Conservation (phyloP, 2,797 vertebrate genomes). For the Graptemys geographica region DNA sequence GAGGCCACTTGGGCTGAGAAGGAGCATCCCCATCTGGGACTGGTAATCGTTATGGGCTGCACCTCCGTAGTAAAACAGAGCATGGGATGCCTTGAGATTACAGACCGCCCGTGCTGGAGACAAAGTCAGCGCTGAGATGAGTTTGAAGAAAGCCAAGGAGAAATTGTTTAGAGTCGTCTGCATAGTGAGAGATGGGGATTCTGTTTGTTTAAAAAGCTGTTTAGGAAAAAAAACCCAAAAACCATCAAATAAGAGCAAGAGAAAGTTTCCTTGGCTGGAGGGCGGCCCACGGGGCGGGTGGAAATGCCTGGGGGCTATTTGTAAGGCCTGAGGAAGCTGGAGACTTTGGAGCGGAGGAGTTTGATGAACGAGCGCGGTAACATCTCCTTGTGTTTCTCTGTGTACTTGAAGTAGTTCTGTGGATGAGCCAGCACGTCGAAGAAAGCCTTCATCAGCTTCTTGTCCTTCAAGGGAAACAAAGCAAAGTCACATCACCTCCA, state of each 20-base stretch:
- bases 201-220: slow-evolving; percentile 60
- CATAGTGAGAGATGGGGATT: slow-evolving; percentile 26
- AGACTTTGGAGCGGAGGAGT: slow-evolving; percentile 98
- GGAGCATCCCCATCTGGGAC: neutral
- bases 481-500: neutral
- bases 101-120: neutral
- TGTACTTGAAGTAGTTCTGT: slow-evolving; percentile 99
- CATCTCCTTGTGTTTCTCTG: slow-evolving; percentile 99
- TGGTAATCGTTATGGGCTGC: neutral
- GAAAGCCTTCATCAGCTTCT: slow-evolving; percentile 99
- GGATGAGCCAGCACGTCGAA: slow-evolving; percentile 98
- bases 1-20: slow-evolving; percentile 39
- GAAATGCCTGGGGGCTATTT: slow-evolving; percentile 85
- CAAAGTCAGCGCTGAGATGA: neutral
- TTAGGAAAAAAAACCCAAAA: slow-evolving; percentile 37
- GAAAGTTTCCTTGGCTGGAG: slow-evolving; percentile 67
- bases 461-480: slow-evolving; percentile 86
- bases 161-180: slow-evolving; percentile 44
- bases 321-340: slow-evolving; percentile 96
- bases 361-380: slow-evolving; percentile 98
- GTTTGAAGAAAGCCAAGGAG: slow-evolving; percentile 18
- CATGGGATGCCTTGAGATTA: neutral
- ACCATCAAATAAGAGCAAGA: slow-evolving; percentile 50
- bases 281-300: neutral
- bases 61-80: neutral